A percentile compares a stretch with the other conserved stretches of the same genome.
These are phyloP conservation scores for Noctua comes DNA, from an alignment of 2,888 invertebrate species.

Conservation along the genomic window DNA sequence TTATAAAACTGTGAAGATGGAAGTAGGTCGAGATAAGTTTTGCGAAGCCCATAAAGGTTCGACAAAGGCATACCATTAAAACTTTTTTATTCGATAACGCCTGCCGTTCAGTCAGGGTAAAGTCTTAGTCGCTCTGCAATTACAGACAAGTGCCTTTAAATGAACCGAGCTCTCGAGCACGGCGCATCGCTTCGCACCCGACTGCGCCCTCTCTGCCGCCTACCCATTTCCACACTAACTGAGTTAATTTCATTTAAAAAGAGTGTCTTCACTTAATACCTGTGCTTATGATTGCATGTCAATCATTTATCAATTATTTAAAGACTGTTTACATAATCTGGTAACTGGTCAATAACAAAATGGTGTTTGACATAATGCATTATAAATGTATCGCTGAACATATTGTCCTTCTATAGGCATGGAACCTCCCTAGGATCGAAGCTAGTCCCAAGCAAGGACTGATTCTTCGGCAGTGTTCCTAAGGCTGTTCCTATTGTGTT, in stretches of 20 bases:
- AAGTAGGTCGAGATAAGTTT: constrained; percentile 69
- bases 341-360: neutral
- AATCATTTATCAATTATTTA: constrained; percentile 48
- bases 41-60: constrained; percentile 63
- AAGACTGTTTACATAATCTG: neutral
- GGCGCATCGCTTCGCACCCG: constrained; percentile 87
- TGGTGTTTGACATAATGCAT: neutral
- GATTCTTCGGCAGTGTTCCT: constrained; percentile 9
- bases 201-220: constrained; percentile 82
- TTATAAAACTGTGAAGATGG: constrained; percentile 48
- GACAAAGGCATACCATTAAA: constrained; percentile 86
- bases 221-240: constrained; percentile 80
- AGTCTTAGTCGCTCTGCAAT: constrained; percentile 89
- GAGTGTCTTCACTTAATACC: constrained; percentile 72
- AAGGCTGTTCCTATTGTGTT: constrained; percentile 63
- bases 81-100: constrained; percentile 87
- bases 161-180: constrained; percentile 90
- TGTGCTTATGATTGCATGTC: constrained; percentile 58
- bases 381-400: neutral
- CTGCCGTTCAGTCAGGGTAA: constrained; percentile 81
- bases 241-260: constrained; percentile 84
- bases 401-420: neutral
- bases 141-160: constrained; percentile 90
- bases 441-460: neutral
- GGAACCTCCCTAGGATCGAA: neutral